Evolutionary conservation across 2,888 invertebrate genomes (phyloP).

Genomic region (Tiliacea citrago): DNA sequence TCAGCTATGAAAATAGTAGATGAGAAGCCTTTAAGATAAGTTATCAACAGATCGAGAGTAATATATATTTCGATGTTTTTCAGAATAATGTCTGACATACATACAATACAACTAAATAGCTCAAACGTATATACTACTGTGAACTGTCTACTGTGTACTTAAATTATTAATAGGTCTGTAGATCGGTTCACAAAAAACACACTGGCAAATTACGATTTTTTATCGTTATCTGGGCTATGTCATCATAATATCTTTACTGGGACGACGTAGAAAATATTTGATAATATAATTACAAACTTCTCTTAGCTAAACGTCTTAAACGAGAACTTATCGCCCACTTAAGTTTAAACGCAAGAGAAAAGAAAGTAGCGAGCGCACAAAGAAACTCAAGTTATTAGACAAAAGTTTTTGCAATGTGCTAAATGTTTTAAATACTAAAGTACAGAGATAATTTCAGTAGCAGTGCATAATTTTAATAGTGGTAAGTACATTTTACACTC

Average conservation of each 20-base stretch:
- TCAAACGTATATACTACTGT: no score
- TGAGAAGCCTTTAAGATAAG: neutral
- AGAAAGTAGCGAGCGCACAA: constrained; percentile 22
- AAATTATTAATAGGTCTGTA: no score
- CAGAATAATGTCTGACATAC: no score
- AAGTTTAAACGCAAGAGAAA: constrained; percentile 35
- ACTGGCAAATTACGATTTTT: neutral
- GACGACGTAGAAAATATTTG: neutral
- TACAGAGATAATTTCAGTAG: constrained; percentile 12
- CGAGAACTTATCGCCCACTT: constrained; percentile 46
- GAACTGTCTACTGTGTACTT: no score
- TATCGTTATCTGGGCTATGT: neutral
- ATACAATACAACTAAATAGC: neutral
- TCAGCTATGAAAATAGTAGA: neutral
- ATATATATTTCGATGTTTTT: no score
- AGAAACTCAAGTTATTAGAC: constrained; percentile 42
- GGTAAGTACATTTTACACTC: constrained; percentile 1
- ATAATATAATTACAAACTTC: constrained; percentile 17
- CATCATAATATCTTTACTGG: neutral
- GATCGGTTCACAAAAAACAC: neutral
- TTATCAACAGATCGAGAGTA: no score
- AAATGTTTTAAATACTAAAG: constrained; percentile 29
- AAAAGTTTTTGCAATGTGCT: constrained; percentile 40
- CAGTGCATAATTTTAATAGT: constrained; percentile 27
- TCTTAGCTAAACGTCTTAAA: constrained; percentile 19